A percentile compares a stretch with the other conserved stretches of the same genome.
phyloP scores from a whole-genome alignment of 2,113 vertebrate species.

The Heliornis fulica region DNA sequence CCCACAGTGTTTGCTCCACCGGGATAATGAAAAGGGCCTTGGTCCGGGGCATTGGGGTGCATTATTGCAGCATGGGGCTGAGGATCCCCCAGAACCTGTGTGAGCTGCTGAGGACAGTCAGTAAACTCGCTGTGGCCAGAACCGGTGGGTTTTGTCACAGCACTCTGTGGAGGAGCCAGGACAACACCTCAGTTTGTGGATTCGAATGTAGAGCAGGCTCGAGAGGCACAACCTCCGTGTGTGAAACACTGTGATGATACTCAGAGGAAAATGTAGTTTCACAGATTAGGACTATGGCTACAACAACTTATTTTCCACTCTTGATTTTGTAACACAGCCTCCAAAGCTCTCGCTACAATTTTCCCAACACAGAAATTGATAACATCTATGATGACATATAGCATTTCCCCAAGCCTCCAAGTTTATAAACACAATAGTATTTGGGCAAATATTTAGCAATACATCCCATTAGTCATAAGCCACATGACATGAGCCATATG shows the following conservation, averaged over 20 bases:
- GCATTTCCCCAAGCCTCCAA: not conserved
- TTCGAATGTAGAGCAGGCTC: not conserved
- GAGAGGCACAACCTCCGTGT: fast-evolving
- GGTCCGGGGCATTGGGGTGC: no score
- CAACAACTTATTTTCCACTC: fast-evolving
- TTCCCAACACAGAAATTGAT: fast-evolving
- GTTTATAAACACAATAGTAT: not conserved
- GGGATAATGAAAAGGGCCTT: fast-evolving
- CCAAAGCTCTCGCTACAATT: not conserved
- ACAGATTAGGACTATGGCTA: not conserved
- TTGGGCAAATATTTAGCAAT: no score
- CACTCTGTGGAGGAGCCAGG: no score
- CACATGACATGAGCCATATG: not conserved
- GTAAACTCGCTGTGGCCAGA: not conserved
- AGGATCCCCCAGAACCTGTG: not conserved
- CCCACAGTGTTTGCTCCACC: no score
- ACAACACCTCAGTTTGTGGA: fast-evolving
- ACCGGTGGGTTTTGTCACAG: not conserved
- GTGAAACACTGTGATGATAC: not conserved
- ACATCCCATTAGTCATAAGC: not conserved
- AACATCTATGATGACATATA: not conserved
- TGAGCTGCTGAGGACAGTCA: not conserved
- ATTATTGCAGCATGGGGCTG: no score
- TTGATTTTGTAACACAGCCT: not conserved
- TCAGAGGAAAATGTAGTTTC: not conserved